phyloP scores from a whole-genome alignment of 2,888 invertebrate species.

The Lacanobia wlatinum region DNA sequence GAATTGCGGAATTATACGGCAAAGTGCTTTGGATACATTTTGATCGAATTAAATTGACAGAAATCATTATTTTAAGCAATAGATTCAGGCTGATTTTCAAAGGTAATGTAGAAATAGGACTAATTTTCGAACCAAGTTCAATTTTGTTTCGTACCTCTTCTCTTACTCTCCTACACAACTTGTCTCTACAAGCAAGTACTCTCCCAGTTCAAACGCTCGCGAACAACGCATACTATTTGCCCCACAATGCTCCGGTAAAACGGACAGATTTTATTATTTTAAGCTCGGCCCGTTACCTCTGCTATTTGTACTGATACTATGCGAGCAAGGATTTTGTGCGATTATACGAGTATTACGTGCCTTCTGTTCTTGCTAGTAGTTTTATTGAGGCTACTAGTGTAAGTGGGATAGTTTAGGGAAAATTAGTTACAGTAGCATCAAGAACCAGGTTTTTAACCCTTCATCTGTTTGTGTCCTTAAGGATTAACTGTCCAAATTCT shows the following conservation, averaged over 20 bases:
- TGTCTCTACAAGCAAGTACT: conserved; percentile 34
- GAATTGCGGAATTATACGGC: too few relatives aligned
- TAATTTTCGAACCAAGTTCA: too few relatives aligned
- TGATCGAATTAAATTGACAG: too few relatives aligned
- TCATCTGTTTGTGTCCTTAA: too few relatives aligned
- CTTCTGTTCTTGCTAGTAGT: conserved; percentile 6
- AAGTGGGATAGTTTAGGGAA: neutral
- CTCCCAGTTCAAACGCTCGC: conserved; percentile 42
- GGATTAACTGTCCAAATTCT: too few relatives aligned
- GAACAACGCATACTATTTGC: conserved; percentile 66
- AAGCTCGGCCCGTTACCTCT: conserved; percentile 61
- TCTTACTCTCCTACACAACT: neutral
- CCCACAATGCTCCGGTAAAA: conserved; percentile 72
- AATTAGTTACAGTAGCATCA: neutral
- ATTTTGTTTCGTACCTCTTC: too few relatives aligned
- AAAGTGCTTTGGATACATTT: too few relatives aligned
- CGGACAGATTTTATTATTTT: conserved; percentile 78
- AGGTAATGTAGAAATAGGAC: too few relatives aligned
- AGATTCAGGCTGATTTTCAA: too few relatives aligned
- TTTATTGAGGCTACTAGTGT: conserved; percentile 15
- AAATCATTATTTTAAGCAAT: too few relatives aligned
- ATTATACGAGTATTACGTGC: conserved; percentile 19
- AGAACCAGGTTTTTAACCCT: neutral
- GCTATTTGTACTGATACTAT: conserved; percentile 57
- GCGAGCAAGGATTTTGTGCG: conserved; percentile 44